Conservation (phyloP, 2,113 vertebrate species). For the Holacanthus passer region DNA sequence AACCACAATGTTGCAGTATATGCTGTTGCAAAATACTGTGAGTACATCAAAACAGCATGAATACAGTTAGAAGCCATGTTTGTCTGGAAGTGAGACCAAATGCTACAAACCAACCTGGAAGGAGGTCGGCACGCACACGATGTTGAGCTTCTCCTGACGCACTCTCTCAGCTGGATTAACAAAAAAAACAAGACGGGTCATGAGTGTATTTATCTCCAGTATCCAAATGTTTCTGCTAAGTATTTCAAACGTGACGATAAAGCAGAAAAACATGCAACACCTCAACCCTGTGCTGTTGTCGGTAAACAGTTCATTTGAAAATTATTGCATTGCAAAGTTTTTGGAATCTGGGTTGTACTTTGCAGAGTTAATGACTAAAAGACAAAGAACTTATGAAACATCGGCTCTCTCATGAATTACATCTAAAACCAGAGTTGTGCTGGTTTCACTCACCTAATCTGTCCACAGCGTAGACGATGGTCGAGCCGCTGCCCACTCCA, state of each 20-base stretch:
- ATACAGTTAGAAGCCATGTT: not conserved
- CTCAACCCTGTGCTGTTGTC: not conserved
- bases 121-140: conserved; percentile 95
- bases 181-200: not conserved
- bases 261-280: not conserved
- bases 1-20: not conserved
- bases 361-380: not conserved
- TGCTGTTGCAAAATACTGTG: not conserved
- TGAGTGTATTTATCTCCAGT: no score
- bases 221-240: not conserved
- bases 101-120: conserved; percentile 89
- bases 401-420: no score
- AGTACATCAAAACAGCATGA: not conserved
- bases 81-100: not conserved
- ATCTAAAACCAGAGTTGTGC: not conserved
- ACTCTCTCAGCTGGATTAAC: conserved; percentile 90
- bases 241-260: not conserved
- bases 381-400: not conserved
- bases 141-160: conserved; percentile 92
- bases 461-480: conserved; percentile 95
- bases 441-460: conserved; percentile 87
- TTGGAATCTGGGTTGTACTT: no score
- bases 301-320: no score
- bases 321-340: no score
- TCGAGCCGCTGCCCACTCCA: conserved; percentile 97